These are phyloP conservation scores for Tychaedon coryphoeus DNA, from an alignment of 2,113 vertebrate genomes.

Conservation along the genomic window DNA sequence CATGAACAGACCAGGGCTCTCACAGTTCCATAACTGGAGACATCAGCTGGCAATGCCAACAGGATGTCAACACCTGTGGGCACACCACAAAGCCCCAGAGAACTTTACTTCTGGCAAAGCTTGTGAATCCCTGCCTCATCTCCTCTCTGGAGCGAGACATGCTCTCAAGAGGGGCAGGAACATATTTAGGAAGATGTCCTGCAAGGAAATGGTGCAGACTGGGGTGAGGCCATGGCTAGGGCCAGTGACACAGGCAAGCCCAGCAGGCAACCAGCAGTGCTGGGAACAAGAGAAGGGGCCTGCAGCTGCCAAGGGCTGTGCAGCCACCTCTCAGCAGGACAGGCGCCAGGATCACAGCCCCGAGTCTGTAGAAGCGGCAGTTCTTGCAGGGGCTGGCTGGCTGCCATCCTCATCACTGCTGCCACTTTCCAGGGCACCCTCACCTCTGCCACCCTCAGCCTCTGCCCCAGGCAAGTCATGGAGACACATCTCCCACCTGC, in stretches of 20 bases:
- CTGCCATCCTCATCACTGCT: fast-evolving
- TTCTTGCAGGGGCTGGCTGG: background rate
- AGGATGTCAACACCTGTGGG: background rate
- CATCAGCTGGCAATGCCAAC: background rate
- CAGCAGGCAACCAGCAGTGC: background rate
- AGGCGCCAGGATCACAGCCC: background rate
- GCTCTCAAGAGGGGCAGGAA: background rate
- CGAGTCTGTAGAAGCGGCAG: background rate
- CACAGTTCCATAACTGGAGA: fast-evolving
- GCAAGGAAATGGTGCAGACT: background rate
- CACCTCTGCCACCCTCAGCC: background rate
- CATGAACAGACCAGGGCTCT: background rate
- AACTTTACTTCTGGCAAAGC: background rate
- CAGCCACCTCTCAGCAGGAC: background rate
- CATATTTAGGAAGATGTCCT: background rate
- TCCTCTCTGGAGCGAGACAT: background rate
- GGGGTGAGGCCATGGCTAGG: background rate
- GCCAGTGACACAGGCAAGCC: background rate
- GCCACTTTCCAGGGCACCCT: background rate
- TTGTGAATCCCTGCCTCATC: background rate
- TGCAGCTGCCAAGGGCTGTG: background rate
- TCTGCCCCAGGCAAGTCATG: background rate
- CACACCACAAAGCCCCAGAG: background rate
- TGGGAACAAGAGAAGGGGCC: background rate
- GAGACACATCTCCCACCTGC: background rate